These are phyloP conservation scores for Gadus chalcogrammus DNA, from an alignment of 2,113 vertebrate genomes.

Conservation along the genomic window DNA sequence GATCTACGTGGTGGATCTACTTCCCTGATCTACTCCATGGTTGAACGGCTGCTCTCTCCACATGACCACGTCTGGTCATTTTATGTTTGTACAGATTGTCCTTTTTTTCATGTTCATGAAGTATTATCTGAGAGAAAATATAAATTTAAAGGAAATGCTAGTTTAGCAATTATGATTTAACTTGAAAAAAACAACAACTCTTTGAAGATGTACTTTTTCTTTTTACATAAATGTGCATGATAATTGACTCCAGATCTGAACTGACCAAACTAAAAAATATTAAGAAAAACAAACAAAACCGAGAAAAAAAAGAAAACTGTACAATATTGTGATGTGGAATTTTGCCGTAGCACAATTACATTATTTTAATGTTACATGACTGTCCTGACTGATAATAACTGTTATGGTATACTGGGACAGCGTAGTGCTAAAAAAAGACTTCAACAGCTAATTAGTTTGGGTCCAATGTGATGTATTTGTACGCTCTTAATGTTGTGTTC, in stretches of 20 bases:
- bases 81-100: conserved; percentile 29
- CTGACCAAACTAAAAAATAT: conserved; percentile 38
- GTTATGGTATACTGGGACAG: conserved; percentile 53
- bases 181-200: conserved; percentile 22
- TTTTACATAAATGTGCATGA: conserved; percentile 69
- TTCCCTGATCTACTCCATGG: conserved; percentile 35
- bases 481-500: conserved; percentile 56
- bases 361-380: conserved; percentile 43
- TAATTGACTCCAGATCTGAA: conserved; percentile 47
- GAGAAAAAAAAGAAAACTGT: conserved; percentile 23
- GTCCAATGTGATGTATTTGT: conserved; percentile 68
- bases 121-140: conserved; percentile 32
- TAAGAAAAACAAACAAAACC: not conserved
- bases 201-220: conserved; percentile 12
- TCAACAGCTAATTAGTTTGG: conserved; percentile 56
- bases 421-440: conserved; percentile 59
- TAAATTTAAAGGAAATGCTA: conserved; percentile 16
- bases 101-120: conserved; percentile 6
- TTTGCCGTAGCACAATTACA: conserved; percentile 73
- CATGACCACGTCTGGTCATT: conserved; percentile 24
- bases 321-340: conserved; percentile 63
- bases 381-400: conserved; percentile 51
- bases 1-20: too few relatives aligned
- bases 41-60: conserved; percentile 52
- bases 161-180: conserved; percentile 42